Evolutionary conservation across 2,113 vertebrate genomes (phyloP).

Genomic region (Raphicerus campestris): DNA sequence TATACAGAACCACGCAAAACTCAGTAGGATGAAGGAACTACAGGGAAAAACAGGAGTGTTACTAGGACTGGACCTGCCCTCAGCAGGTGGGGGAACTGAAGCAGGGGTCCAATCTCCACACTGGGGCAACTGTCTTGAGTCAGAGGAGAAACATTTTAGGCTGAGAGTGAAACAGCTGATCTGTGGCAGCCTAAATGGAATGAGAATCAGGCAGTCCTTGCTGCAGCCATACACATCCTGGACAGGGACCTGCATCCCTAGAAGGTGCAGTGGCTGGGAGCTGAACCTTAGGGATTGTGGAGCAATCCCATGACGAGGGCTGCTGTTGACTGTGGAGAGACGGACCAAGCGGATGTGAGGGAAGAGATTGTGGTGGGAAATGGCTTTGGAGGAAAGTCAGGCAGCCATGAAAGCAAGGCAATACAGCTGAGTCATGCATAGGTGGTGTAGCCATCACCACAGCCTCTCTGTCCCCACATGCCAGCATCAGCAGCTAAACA

Average conservation of each 20-base stretch:
- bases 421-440: neutral
- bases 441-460: rapidly evolving
- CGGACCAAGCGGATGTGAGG: rapidly evolving
- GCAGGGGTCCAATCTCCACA: neutral
- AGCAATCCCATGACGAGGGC: neutral
- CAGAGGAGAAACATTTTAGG: neutral
- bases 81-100: neutral
- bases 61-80: neutral
- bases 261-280: neutral
- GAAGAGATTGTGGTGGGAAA: neutral
- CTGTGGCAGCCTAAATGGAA: neutral
- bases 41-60: neutral
- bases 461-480: neutral
- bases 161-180: neutral
- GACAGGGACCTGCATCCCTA: neutral
- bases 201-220: neutral
- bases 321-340: neutral
- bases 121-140: neutral
- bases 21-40: neutral
- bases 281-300: neutral
- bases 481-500: neutral
- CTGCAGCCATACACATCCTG: neutral
- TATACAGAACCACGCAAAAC: neutral
- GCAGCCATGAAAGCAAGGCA: neutral
- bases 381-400: neutral